Base-by-base conservation (phyloP, 2,888 invertebrate genomes). In the Anthophora plumipes region DNA sequence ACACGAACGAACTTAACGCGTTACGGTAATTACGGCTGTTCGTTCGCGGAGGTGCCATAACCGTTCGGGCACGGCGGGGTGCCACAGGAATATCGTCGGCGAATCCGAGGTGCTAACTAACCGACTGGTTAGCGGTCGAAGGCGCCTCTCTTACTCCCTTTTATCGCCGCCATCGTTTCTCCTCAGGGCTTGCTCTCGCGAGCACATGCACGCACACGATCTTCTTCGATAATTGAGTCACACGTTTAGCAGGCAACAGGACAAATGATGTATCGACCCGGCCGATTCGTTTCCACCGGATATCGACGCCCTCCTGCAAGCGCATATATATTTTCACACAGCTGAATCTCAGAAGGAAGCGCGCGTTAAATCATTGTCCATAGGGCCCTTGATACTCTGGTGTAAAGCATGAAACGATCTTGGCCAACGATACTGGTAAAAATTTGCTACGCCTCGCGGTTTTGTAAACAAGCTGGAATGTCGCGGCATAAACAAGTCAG, bases 11-110 rank as follows among this genome's bases (percentile, higher is more conserved):
- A 86, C 73, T 84, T 85, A 86, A 89, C 85, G 86, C 89, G 88
- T 90, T 89, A 86, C 87, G 86, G 89, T 90, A 91, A 91, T 91
- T 89, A 91, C 88, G 85, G 86, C 85, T 85, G 78, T 82, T 87
- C 84, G 82, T 80, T 83, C 82, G 83, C 69, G 79, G 77, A 83
- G 87, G 88, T 90, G 89, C 85, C 88, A 86, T 89, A 89, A 90
- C 85, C 85, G 84, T 85, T 89, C 76, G 83, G 77, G 74, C 90
- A 39, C 90, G 77, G 80, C 87, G 74, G 90, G 91, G 85, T 77
- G 89, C 85, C 90, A 75, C 66, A 54, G 55, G 85, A 87, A 84
- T 86, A 87, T 88, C 85, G 77, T 69, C 82, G 83, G 82, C 80
- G 84, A 89, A 88, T 89, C 82, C 68, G 59, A 82, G 82, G 80